Percentiles rank a stretch among this genome's conserved stretches.
These are phyloP conservation scores for Heliconius ismenius DNA, from an alignment of 2,888 invertebrate genomes.

Conservation along the genomic window DNA sequence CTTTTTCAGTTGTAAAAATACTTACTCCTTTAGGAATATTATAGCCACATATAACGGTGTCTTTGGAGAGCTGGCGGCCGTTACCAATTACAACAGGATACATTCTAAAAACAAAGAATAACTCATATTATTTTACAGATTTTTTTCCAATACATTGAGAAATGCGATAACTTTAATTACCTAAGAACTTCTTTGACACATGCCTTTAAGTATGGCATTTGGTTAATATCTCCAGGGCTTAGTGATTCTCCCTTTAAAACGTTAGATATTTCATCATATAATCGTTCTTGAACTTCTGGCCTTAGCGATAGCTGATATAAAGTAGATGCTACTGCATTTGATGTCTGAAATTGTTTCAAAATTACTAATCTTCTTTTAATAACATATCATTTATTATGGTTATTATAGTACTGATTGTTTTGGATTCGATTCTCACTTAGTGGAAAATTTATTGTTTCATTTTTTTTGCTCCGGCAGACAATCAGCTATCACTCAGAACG, in stretches of 20 bases:
- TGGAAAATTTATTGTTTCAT: too few species aligned
- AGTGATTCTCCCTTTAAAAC: slow-evolving; percentile 73
- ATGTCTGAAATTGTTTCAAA: slow-evolving; percentile 79
- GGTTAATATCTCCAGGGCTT: slow-evolving; percentile 81
- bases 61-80: slow-evolving; percentile 86
- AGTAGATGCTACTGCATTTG: slow-evolving; percentile 88
- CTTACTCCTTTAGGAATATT: slow-evolving; percentile 89
- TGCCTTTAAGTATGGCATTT: slow-evolving; percentile 86
- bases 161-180: slow-evolving; percentile 56
- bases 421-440: too few species aligned
- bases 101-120: slow-evolving; percentile 78
- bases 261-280: slow-evolving; percentile 81
- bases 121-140: neutral
- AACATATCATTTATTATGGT: too few species aligned
- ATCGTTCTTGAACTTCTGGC: slow-evolving; percentile 84
- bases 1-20: slow-evolving; percentile 33
- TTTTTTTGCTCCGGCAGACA: too few species aligned
- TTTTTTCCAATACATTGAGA: neutral
- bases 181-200: slow-evolving; percentile 89
- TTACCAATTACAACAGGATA: slow-evolving; percentile 90
- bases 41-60: slow-evolving; percentile 87
- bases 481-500: too few species aligned
- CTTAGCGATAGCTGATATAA: slow-evolving; percentile 86
- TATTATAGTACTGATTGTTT: too few species aligned
- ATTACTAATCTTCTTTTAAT: neutral